Evolutionary conservation across 2,113 vertebrate species (phyloP), one percentile per base, ranked within the genome.

Genomic region (Lichenostomus cassidix): DNA sequence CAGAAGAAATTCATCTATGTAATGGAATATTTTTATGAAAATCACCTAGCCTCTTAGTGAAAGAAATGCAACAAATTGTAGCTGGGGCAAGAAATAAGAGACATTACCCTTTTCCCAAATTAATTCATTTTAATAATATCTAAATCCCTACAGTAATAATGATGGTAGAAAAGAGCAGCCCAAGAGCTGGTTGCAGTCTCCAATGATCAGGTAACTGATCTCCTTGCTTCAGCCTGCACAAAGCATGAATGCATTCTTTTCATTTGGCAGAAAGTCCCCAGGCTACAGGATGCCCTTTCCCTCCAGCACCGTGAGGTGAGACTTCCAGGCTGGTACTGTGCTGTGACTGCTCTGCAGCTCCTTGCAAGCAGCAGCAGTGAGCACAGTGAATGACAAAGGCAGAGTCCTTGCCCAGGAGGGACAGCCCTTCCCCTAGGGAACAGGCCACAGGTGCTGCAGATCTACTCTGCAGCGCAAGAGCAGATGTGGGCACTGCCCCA

Each of bases 241-340:
- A 59, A 46, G 20, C 22, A 69, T 9, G 25, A 29, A 59, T 31
- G 39, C 20, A 24, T 31, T 52, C 11, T 69, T 89, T 53, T 75
- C 31, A 23, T 63, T 81, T 58, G 15, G 15, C 31, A 58, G 53
- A 27, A 63, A 79, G 65, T 10, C 19, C 28, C 19, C 12, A n/a
- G 44, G 15, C 35, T 41, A 15, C 27, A 75, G 47, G 39, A 42
- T 9, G 3, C 11, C 27, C 7, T 86, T 90, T 17, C 3, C 33
- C 19, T 81, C 15, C 17, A 25, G 31, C 25, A 28, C 28, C 0
- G 0, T 12, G 22, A 88, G 31, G 0, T 12, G 25, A 88, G 31
- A 35, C 55, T 55, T 75, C 18, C 27, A 0, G 0, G 11, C 35
- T 41, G 5, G 5, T 28, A 19, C 2, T 42, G 50, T 67, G 39